Conservation (phyloP, 2,888 invertebrate species). For the Geophilus truncorum region DNA sequence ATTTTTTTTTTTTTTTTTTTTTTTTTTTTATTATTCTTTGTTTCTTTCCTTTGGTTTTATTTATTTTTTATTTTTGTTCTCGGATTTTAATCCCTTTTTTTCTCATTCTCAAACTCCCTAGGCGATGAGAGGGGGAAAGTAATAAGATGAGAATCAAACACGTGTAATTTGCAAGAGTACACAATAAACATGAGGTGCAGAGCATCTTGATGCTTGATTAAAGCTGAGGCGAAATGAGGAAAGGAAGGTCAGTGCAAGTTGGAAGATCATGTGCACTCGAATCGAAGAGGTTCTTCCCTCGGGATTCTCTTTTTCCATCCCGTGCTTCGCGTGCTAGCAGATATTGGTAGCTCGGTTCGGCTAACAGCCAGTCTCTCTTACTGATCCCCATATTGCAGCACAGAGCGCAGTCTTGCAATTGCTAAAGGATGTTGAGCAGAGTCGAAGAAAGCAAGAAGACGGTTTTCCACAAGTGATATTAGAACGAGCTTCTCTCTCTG, state of each 20-base stretch:
- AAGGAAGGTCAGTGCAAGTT: background rate
- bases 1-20: background rate
- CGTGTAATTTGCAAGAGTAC: slow-evolving; percentile 25
- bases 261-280: slow-evolving; percentile 15
- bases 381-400: background rate
- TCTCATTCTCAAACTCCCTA: background rate
- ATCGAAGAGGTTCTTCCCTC: slow-evolving; percentile 7
- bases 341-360: slow-evolving; percentile 17
- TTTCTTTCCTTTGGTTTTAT: background rate
- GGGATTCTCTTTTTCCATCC: slow-evolving; percentile 13
- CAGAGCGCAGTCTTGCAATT: background rate
- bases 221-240: slow-evolving; percentile 13
- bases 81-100: background rate
- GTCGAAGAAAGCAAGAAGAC: background rate
- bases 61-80: background rate
- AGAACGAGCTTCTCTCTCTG: background rate
- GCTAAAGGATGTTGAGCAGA: slow-evolving; percentile 3
- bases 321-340: background rate
- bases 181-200: slow-evolving; percentile 17
- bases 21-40: background rate
- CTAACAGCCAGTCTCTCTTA: background rate
- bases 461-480: slow-evolving; percentile 13
- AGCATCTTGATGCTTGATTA: slow-evolving; percentile 14
- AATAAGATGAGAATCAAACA: slow-evolving; percentile 25
- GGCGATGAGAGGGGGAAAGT: background rate